phyloP scores from a whole-genome alignment of 2,888 invertebrate species.

The Morpho helenor region DNA sequence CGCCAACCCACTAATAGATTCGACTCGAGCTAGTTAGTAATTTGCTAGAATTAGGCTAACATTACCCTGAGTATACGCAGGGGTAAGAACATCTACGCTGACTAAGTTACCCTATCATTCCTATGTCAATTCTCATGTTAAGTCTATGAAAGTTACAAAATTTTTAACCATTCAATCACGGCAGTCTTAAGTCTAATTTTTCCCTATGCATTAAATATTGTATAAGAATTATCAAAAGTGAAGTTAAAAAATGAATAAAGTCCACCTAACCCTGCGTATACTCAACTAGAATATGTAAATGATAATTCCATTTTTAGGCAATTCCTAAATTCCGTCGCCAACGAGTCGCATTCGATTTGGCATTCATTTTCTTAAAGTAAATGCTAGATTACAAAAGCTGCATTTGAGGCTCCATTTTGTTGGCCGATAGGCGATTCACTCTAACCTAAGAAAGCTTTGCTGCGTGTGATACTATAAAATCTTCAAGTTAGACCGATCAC shows the following conservation, averaged over 20 bases:
- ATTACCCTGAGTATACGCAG: constrained; percentile 27
- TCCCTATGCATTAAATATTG: constrained; percentile 21
- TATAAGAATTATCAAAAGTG: constrained; percentile 29
- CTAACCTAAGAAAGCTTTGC: constrained; percentile 24
- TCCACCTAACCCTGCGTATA: constrained; percentile 15
- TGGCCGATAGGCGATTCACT: constrained; percentile 21
- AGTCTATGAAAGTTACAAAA: constrained; percentile 22
- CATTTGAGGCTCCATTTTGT: constrained; percentile 17
- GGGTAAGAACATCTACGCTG: constrained; percentile 2
- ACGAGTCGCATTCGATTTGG: constrained; percentile 28
- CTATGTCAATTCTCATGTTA: constrained; percentile 17
- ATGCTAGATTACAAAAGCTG: constrained; percentile 15
- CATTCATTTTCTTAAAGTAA: constrained; percentile 20
- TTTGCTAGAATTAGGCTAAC: constrained; percentile 48
- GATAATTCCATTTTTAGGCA: constrained; percentile 23
- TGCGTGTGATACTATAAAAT: constrained; percentile 16
- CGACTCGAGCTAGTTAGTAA: constrained; percentile 33
- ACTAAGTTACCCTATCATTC: constrained; percentile 7
- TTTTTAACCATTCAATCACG: constrained; percentile 9
- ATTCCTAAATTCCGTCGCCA: constrained; percentile 32
- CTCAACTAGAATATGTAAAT: constrained; percentile 19
- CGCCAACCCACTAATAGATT: constrained; percentile 32
- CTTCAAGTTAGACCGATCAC: constrained; percentile 18
- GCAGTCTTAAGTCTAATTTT: constrained; percentile 19
- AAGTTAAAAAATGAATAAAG: constrained; percentile 18